Evolutionary conservation across 2,888 invertebrate genomes (phyloP).

Genomic region (Drosophila gaucha): DNA sequence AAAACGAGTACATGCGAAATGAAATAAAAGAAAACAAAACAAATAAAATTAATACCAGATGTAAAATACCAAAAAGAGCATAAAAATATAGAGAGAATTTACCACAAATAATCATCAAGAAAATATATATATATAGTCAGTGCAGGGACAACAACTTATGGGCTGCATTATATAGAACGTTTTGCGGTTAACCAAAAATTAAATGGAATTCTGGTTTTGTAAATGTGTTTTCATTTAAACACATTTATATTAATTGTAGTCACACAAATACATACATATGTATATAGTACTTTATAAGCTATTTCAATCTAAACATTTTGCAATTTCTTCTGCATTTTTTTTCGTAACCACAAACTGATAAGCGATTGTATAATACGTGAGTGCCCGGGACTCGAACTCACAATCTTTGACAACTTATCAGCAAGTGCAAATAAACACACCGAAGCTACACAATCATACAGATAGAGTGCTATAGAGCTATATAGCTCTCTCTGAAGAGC

Average conservation of each 20-base stretch:
- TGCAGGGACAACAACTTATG: constrained; percentile 5
- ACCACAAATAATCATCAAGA: background rate
- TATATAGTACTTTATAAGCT: constrained; percentile 1
- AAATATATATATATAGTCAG: background rate
- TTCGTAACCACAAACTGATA: constrained; percentile 41
- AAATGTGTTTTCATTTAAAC: background rate
- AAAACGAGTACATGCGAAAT: constrained; percentile 3
- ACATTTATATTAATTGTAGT: constrained; percentile 3
- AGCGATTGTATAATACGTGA: constrained; percentile 48
- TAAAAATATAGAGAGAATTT: background rate
- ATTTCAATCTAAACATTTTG: constrained; percentile 30
- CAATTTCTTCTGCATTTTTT: constrained; percentile 2
- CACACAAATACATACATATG: background rate
- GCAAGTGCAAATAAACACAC: constrained; percentile 31
- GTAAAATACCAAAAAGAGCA: constrained; percentile 5
- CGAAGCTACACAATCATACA: constrained; percentile 20
- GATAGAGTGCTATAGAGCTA: background rate
- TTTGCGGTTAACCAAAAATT: constrained; percentile 41
- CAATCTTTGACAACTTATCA: constrained; percentile 54
- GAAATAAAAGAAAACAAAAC: constrained; percentile 3
- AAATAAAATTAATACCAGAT: constrained; percentile 21
- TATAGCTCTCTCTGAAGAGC: background rate
- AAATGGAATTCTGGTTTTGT: constrained; percentile 30
- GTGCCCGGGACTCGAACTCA: constrained; percentile 8
- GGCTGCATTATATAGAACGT: constrained; percentile 2